Conservation (phyloP, 2,888 invertebrate species). For the Drosophila seclusa region DNA sequence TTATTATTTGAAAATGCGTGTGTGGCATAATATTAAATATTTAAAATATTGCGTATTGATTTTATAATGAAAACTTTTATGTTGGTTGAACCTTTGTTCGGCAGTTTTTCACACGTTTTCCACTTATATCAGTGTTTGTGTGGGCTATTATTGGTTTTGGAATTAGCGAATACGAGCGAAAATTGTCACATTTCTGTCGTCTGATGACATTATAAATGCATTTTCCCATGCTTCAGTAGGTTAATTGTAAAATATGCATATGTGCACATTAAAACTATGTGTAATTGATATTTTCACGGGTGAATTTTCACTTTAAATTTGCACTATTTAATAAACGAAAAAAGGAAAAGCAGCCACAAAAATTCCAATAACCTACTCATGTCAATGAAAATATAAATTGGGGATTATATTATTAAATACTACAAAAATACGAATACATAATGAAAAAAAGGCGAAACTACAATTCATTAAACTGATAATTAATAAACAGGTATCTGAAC, state of each 20-base stretch:
- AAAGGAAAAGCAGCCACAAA: background rate
- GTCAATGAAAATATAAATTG: background rate
- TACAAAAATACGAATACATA: background rate
- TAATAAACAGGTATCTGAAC: slow-evolving; percentile 15
- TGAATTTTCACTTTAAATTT: background rate
- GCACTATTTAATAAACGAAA: background rate
- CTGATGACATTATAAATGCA: slow-evolving; percentile 20
- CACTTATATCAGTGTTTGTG: slow-evolving; percentile 1
- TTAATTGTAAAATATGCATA: slow-evolving; percentile 29
- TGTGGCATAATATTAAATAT: slow-evolving; percentile 58
- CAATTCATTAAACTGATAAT: background rate
- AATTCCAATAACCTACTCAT: background rate
- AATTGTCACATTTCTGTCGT: slow-evolving; percentile 32
- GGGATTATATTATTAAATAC: background rate
- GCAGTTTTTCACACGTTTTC: slow-evolving; percentile 31
- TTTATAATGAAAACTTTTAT: slow-evolving; percentile 54
- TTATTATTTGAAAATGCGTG: slow-evolving; percentile 5
- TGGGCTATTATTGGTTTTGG: slow-evolving; percentile 36
- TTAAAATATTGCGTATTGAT: slow-evolving; percentile 70
- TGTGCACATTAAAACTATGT: background rate
- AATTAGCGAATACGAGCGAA: slow-evolving; percentile 51
- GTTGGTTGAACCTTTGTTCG: slow-evolving; percentile 60
- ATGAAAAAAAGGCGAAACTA: background rate
- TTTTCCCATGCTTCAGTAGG: slow-evolving; percentile 10
- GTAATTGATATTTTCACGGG: slow-evolving; percentile 27